These are phyloP conservation scores for Stenolophus ochropezus DNA, from an alignment of 2,888 invertebrate genomes.

Conservation along the genomic window DNA sequence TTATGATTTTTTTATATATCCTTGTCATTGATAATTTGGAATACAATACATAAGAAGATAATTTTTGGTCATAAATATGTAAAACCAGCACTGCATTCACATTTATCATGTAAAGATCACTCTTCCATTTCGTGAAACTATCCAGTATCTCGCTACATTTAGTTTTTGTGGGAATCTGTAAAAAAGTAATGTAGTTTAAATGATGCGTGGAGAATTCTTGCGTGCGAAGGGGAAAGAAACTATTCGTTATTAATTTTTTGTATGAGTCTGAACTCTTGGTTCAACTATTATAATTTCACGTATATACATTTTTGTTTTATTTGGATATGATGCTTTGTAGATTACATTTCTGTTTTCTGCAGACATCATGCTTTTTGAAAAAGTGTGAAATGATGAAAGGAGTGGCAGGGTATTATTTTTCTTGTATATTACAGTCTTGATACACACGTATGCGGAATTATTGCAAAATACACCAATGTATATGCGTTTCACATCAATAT, in stretches of 20 bases:
- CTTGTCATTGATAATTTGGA: no score
- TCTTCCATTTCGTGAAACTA: constrained; percentile 17
- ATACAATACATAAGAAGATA: no score
- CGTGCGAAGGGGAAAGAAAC: constrained; percentile 30
- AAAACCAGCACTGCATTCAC: neutral
- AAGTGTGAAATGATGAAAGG: constrained; percentile 8
- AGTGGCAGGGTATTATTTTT: neutral
- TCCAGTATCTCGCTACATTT: constrained; percentile 29
- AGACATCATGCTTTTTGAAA: neutral
- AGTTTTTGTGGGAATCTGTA: constrained; percentile 23
- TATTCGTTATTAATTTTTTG: constrained; percentile 43
- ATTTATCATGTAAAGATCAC: constrained; percentile 20
- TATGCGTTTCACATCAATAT: neutral
- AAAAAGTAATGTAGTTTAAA: constrained; percentile 46
- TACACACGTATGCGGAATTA: neutral
- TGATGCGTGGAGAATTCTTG: constrained; percentile 40
- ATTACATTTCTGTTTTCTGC: neutral
- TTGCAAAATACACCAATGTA: neutral
- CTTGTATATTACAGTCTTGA: neutral
- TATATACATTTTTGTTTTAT: constrained; percentile 20
- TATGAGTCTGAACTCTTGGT: neutral
- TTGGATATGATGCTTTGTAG: neutral
- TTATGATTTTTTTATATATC: no score
- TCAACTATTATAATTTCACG: constrained; percentile 17
- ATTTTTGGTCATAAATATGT: neutral